phyloP scores from a whole-genome alignment of 2,888 invertebrate genomes.

The Lasioglossum calceatum region DNA sequence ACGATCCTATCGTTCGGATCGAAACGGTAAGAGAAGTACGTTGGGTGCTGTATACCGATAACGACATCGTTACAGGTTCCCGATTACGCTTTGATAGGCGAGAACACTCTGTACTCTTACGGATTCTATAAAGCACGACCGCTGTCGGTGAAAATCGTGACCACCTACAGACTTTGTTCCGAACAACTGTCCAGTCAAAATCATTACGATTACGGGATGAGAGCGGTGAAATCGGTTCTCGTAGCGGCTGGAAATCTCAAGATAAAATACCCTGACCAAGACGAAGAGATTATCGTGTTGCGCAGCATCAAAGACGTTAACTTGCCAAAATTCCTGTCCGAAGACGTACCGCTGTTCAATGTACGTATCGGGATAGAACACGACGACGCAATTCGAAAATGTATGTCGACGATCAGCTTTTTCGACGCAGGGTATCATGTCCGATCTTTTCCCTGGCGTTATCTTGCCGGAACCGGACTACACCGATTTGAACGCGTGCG shows the following conservation, averaged over 20 bases:
- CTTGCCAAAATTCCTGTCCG: slow-evolving; percentile 88
- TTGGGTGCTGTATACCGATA: not conserved
- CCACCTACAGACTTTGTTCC: slow-evolving; percentile 88
- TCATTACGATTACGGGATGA: slow-evolving; percentile 89
- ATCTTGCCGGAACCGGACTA: slow-evolving; percentile 90
- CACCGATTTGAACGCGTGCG: slow-evolving; percentile 88
- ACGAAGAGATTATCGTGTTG: slow-evolving; percentile 87
- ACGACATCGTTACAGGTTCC: slow-evolving; percentile 83
- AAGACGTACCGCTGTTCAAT: slow-evolving; percentile 86
- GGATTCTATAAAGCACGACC: slow-evolving; percentile 87
- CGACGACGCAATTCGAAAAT: no score
- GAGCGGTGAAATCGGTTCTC: slow-evolving; percentile 88
- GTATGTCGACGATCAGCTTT: not conserved
- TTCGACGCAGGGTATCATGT: slow-evolving; percentile 86
- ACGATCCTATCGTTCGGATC: not conserved
- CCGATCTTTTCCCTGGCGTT: slow-evolving; percentile 88
- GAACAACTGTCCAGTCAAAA: slow-evolving; percentile 88
- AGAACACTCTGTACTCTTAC: slow-evolving; percentile 87
- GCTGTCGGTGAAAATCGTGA: slow-evolving; percentile 88
- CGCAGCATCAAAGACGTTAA: slow-evolving; percentile 89
- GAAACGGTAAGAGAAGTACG: not conserved
- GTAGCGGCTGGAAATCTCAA: slow-evolving; percentile 88
- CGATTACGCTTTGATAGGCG: slow-evolving; percentile 87
- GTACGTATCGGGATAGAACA: slow-evolving; percentile 68
- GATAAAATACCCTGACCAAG: slow-evolving; percentile 86